These are phyloP conservation scores for Zoanthus gigantus DNA, from an alignment of 92 coral and sea anemone species.

Conservation along the genomic window DNA sequence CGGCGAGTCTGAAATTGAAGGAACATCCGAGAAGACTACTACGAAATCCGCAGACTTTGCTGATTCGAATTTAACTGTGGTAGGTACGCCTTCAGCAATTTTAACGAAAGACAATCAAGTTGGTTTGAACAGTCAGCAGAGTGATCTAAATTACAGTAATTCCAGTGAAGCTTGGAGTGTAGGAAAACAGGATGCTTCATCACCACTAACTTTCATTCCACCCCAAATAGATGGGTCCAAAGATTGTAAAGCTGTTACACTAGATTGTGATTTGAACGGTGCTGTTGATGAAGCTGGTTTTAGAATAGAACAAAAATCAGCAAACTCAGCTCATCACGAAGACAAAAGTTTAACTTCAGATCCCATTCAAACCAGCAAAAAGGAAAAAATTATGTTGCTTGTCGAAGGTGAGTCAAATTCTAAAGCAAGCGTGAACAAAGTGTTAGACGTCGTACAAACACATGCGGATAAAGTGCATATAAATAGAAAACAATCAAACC, in stretches of 20 bases:
- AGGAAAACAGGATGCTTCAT: not conserved
- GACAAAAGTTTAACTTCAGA: not conserved
- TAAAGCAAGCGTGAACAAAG: not conserved
- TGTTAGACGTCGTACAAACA: not conserved
- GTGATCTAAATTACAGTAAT: not conserved
- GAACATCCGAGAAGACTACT: not conserved
- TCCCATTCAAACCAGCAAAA: not conserved
- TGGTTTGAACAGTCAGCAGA: not conserved
- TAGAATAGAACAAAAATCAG: not conserved
- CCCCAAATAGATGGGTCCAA: not conserved
- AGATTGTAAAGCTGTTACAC: not conserved
- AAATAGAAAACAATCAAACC: not conserved
- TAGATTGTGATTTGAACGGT: not conserved
- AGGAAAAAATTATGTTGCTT: not conserved
- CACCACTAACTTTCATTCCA: conserved; percentile 1
- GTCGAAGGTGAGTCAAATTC: not conserved
- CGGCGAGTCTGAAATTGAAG: conserved; percentile 23
- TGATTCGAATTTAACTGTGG: not conserved
- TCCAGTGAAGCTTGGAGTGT: not conserved
- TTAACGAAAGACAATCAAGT: not conserved
- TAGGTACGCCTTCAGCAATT: not conserved
- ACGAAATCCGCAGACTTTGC: not conserved
- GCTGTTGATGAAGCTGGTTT: not conserved
- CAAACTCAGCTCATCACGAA: not conserved
- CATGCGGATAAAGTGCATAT: not conserved